Base-by-base conservation (phyloP, 2,888 invertebrate genomes). In the Caenorhabditis zanzibari region DNA sequence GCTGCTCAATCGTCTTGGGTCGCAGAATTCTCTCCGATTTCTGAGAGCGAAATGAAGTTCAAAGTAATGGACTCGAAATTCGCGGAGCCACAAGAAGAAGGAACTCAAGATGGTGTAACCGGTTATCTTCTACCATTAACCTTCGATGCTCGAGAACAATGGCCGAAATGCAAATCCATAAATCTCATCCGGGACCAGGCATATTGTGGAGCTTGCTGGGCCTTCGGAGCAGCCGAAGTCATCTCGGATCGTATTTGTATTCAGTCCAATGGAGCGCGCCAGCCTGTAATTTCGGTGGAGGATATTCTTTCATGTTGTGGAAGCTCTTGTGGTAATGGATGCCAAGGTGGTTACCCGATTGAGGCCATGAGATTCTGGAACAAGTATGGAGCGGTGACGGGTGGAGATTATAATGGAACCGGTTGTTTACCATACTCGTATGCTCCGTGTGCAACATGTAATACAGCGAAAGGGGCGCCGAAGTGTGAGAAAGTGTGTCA, bases 371-470 rank as follows among this genome's bases (percentile, higher is more conserved):
- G 22, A 28, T 79, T 54, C 22, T 79, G 72, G 71, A 72, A 44
- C 0, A 22, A 26, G 10, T 41, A 32, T 12, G 79, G 79, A 71
- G 64, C 35, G n/a, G 79, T 79, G 14, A 72, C 79, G 3, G 79
- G 79, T 16, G 79, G 79, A 12, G 79, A 72, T 38, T 79, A 72
- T 24, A 35, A 35, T 16, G 79, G 71, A 14, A 16, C 93, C 94
- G 96, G 97, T 9, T 97, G 97, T 93, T 94, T 95, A 86, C 96
- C 97, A 0, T 97, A 77, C 44, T 28, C 77, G 12, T 77, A 61
- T 28, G 61, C 68, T 16, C 77, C 77, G 97, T 92, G 95, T 95
- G 14, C 22, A 41, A 19, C 72, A 2, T 54, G 19, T 49, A 54
- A 68, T 22, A 14, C 47, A 10, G 38, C 66, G 22, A 92, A 89